These are phyloP conservation scores for Callopanchax toddi DNA, from an alignment of 2,113 vertebrate species.

Conservation along the genomic window DNA sequence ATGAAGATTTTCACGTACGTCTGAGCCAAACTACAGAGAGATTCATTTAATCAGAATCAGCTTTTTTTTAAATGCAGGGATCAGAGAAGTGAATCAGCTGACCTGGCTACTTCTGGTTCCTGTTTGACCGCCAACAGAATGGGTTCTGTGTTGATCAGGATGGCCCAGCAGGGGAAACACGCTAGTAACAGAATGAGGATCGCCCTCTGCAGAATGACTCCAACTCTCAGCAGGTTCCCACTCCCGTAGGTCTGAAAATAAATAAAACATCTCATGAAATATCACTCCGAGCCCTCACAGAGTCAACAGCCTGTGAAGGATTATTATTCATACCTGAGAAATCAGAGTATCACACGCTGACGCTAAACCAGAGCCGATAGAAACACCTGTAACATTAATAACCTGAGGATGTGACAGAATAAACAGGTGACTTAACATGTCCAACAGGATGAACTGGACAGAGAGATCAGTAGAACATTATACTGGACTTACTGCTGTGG, in stretches of 20 bases:
- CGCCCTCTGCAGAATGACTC: slow-evolving; percentile 86
- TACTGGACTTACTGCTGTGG: slow-evolving; percentile 81
- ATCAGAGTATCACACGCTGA: slow-evolving; percentile 92
- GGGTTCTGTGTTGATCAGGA: slow-evolving; percentile 89
- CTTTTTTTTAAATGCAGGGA: neutral
- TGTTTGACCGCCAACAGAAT: slow-evolving; percentile 85
- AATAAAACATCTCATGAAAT: neutral
- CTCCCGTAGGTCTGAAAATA: slow-evolving; percentile 84
- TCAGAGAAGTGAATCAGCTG: slow-evolving; percentile 21
- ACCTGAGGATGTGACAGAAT: slow-evolving; percentile 73
- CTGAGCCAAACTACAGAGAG: slow-evolving; percentile 85
- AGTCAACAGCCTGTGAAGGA: neutral
- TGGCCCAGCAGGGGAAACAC: slow-evolving; percentile 93
- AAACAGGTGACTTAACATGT: neutral
- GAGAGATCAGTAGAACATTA: neutral
- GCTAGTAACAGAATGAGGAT: slow-evolving; percentile 86
- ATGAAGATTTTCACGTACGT: slow-evolving; percentile 91
- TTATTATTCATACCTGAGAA: slow-evolving; percentile 85
- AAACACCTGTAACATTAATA: slow-evolving; percentile 88
- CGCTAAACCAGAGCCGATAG: slow-evolving; percentile 85
- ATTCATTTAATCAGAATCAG: slow-evolving; percentile 4
- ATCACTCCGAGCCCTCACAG: neutral
- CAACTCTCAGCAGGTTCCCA: slow-evolving; percentile 84
- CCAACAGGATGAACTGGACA: neutral
- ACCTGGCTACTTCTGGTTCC: slow-evolving; percentile 87